phyloP scores from a whole-genome alignment of 2,113 vertebrate species.

The Bagarius yarrelli region DNA sequence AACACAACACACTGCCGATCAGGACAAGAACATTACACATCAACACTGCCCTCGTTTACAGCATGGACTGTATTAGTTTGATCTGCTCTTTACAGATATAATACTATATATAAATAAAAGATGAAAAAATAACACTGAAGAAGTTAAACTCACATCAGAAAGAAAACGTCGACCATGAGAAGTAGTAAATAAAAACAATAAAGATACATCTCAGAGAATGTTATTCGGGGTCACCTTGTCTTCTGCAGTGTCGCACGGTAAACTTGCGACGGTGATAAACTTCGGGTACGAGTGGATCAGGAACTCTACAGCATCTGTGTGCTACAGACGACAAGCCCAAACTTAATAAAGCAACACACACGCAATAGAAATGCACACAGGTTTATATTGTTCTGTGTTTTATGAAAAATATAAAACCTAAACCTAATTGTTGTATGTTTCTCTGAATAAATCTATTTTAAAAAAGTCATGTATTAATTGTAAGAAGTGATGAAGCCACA shows the following conservation, averaged over 20 bases:
- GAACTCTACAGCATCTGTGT: slow-evolving; percentile 84
- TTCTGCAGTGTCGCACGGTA: slow-evolving; percentile 81
- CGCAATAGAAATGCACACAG: neutral
- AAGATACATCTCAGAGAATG: too few relatives aligned
- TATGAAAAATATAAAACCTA: neutral
- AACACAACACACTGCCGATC: neutral
- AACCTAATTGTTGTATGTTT: neutral
- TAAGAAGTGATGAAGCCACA: too few relatives aligned
- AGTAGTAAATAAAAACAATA: too few relatives aligned
- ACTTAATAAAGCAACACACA: neutral
- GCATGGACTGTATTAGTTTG: neutral
- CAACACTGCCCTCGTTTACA: neutral
- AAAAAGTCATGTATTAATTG: too few relatives aligned
- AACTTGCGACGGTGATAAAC: slow-evolving; percentile 74
- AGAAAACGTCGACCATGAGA: too few relatives aligned
- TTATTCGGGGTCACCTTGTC: slow-evolving; percentile 70
- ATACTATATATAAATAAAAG: too few relatives aligned
- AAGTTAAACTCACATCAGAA: too few relatives aligned
- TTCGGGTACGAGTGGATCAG: slow-evolving; percentile 89
- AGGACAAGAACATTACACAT: neutral
- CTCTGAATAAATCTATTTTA: too few relatives aligned
- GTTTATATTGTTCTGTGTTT: too few relatives aligned
- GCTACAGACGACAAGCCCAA: slow-evolving; percentile 54
- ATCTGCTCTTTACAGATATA: neutral
- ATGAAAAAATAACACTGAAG: too few relatives aligned